A percentile compares a stretch with the other conserved stretches of the same genome.
These are phyloP conservation scores for Argopecten irradians DNA, from an alignment of 1,140 invertebrate species.

Conservation along the genomic window DNA sequence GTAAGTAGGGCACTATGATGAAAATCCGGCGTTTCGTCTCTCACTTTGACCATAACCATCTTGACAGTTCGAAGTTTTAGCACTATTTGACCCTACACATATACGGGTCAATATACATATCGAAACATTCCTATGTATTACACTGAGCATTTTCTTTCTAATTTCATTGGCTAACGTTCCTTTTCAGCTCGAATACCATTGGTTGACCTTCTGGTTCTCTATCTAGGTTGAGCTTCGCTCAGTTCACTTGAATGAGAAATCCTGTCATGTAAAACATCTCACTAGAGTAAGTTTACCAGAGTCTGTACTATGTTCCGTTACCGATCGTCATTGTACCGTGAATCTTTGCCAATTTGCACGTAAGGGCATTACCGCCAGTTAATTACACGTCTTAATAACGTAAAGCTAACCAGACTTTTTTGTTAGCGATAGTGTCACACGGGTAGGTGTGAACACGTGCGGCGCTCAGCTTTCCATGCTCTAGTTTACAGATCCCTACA, in stretches of 20 bases:
- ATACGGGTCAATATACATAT: neutral
- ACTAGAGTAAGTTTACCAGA: too few relatives aligned
- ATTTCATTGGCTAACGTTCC: neutral
- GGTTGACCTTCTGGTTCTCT: neutral
- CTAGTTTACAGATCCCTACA: too few relatives aligned
- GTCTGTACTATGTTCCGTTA: too few relatives aligned
- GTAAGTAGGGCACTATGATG: neutral
- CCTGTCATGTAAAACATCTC: too few relatives aligned
- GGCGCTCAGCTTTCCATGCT: too few relatives aligned
- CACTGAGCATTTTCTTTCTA: neutral
- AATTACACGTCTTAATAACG: neutral
- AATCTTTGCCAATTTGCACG: too few relatives aligned
- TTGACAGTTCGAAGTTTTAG: neutral
- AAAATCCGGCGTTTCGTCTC: neutral
- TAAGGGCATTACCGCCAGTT: too few relatives aligned
- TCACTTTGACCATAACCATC: slow-evolving; percentile 8
- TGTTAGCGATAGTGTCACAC: neutral
- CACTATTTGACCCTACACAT: neutral
- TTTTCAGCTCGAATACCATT: neutral
- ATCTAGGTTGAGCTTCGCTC: neutral
- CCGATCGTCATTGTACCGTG: too few relatives aligned
- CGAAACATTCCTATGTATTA: neutral
- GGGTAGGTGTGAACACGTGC: neutral
- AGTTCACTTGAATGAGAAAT: too few relatives aligned
- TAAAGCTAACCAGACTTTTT: too few relatives aligned